These are phyloP conservation scores for Leuciscus waleckii DNA, from an alignment of 2,797 vertebrate species.

Conservation along the genomic window DNA sequence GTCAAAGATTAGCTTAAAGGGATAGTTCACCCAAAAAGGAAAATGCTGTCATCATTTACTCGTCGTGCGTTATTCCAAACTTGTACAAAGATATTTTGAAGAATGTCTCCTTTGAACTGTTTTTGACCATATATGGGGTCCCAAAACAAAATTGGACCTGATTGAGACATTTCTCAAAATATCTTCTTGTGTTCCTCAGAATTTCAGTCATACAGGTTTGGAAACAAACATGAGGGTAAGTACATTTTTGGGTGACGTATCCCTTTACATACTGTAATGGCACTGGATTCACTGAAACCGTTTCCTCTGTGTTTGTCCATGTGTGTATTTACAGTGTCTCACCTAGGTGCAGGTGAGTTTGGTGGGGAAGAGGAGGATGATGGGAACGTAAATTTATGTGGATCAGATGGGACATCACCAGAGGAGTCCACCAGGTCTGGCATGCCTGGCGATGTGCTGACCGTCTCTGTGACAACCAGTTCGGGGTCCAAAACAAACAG, in stretches of 20 bases:
- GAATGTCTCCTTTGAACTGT: neutral
- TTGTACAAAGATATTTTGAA: neutral
- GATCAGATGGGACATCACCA: constrained; percentile 75
- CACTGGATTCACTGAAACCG: neutral
- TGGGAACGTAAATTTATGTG: constrained; percentile 76
- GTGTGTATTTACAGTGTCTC: constrained; percentile 25
- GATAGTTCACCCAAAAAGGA: neutral
- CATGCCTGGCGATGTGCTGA: constrained; percentile 85
- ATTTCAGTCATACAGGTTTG: neutral
- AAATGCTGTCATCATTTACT: neutral
- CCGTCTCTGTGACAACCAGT: constrained; percentile 84
- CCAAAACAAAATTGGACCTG: neutral
- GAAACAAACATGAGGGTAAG: neutral
- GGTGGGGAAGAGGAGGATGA: constrained; percentile 68
- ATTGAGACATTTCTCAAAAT: neutral
- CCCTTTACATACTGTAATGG: neutral
- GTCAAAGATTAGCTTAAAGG: neutral
- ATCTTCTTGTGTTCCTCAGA: neutral
- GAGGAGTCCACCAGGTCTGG: constrained; percentile 83
- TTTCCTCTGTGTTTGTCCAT: neutral
- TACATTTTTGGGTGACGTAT: neutral
- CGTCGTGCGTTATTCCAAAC: neutral
- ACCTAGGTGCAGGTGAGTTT: constrained; percentile 65
- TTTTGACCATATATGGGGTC: neutral
- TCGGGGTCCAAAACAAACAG: constrained; percentile 95